Evolutionary conservation across 2,113 vertebrate species (phyloP), one percentile per base, ranked within the genome.

Genomic region (Hymenochirus boettgeri): DNA sequence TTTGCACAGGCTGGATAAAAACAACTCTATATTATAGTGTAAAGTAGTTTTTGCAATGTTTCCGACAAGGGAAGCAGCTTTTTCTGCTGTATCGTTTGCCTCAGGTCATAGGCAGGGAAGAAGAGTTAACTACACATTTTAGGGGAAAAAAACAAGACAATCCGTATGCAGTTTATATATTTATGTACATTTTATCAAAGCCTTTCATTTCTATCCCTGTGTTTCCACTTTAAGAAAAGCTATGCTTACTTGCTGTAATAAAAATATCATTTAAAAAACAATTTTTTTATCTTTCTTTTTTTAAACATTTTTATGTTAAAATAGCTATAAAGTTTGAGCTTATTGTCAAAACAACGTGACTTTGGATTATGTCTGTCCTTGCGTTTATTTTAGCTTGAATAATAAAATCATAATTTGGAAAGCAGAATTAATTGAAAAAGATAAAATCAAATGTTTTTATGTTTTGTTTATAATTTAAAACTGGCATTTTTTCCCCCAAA

Each of bases 371-470:
- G 75, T 77, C 75, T 74, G 74, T 72, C 78, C 54, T 79, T 60
- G 66, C 76, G 78, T 77, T 77, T 63, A 57, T 18, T 58, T 77
- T 78, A 81, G 66, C 72, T 77, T 82, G 81, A 85, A 82, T 76
- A 81, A 70, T 76, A 82, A 82, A 83, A 80, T 75, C 70, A 78
- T 77, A 77, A 83, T 84, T 81, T 62, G 71, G 63, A 73, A 73
- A 55, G 13, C 58, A 72, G 80, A 84, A 85, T 84, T 83, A 84
- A 85, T 85, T 81, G 70, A 79, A 79, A 76, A 76, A 81, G 75
- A 70, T 79, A 56, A 61, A 72, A 52, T 65, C 57, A 65, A 80
- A 78, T 77, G 61, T 74, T 76, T 82, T 83, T 63, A 76, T 78
- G 72, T 76, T 79, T 76, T 75, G n/a, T 67, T 69, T 71, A 62